Conservation (phyloP, 2,888 invertebrate genomes). For the Xylota sylvarum region DNA sequence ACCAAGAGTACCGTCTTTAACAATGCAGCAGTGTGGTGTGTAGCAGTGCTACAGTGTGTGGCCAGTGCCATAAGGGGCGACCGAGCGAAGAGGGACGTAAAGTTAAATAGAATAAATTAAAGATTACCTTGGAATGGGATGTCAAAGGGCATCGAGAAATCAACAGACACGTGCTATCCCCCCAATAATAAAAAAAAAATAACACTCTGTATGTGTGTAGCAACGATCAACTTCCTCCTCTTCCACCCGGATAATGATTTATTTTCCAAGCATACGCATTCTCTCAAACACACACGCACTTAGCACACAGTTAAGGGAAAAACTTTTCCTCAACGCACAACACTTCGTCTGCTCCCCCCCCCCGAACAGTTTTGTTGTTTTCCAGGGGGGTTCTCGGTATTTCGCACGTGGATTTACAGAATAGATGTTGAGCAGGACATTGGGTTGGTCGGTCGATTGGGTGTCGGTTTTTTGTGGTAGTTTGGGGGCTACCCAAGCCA, state of each 20-base stretch:
- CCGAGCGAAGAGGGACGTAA: not conserved
- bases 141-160: conserved; percentile 51
- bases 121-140: conserved; percentile 41
- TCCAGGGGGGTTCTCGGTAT: not conserved
- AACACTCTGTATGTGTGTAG: not conserved
- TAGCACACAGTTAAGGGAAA: conserved; percentile 2
- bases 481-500: conserved; percentile 20
- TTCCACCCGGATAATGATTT: not conserved
- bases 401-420: conserved; percentile 17
- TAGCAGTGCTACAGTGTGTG: not conserved
- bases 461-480: not conserved
- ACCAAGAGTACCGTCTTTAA: conserved; percentile 16
- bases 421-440: conserved; percentile 38
- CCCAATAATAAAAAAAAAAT: conserved; percentile 6
- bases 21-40: conserved; percentile 8
- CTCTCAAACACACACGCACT: conserved; percentile 6
- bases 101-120: conserved; percentile 50
- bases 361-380: not conserved
- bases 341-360: conserved; percentile 17
- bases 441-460: not conserved
- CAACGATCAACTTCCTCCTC: conserved; percentile 4
- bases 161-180: conserved; percentile 66
- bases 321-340: conserved; percentile 11
- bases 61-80: not conserved
- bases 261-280: conserved; percentile 13